Conservation (phyloP, 1,140 invertebrate species). For the Drosophila prosaltans region DNA sequence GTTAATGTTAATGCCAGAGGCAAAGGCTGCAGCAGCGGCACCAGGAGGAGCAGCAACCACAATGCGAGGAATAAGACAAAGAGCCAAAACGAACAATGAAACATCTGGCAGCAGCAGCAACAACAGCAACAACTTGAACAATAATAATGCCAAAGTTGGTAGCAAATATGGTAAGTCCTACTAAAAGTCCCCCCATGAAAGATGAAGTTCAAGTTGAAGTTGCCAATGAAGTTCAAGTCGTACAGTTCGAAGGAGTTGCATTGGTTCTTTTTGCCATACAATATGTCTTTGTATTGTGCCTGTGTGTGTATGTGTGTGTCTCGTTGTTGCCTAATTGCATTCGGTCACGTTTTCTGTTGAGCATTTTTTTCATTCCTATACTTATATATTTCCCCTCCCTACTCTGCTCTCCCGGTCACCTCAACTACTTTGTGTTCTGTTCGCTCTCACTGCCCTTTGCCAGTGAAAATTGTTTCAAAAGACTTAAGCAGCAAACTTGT, state of each 20-base stretch:
- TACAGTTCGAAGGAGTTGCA: conserved; percentile 13
- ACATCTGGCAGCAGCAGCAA: conserved; percentile 34
- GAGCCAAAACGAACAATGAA: conserved; percentile 36
- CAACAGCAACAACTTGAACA: conserved; percentile 23
- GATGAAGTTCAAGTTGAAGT: conserved; percentile 34
- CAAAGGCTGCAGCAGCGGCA: conserved; percentile 41
- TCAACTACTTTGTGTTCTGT: neutral
- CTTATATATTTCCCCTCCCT: conserved; percentile 29
- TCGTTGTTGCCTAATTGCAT: conserved; percentile 71
- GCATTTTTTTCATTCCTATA: conserved; percentile 40
- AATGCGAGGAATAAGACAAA: conserved; percentile 24
- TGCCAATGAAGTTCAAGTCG: conserved; percentile 27
- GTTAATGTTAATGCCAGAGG: conserved; percentile 56
- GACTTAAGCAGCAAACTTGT: conserved; percentile 71
- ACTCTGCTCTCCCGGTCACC: no score
- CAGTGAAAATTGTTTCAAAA: conserved; percentile 72
- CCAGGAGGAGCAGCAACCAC: conserved; percentile 18
- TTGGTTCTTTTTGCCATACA: neutral
- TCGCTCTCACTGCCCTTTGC: conserved; percentile 66
- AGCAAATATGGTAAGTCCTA: conserved; percentile 78
- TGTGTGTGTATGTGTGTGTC: neutral
- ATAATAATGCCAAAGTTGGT: conserved; percentile 52
- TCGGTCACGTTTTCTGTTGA: conserved; percentile 68
- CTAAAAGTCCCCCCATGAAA: conserved; percentile 14
- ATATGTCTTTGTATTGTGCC: neutral